phyloP scores from a whole-genome alignment of 1,140 invertebrate genomes.

The Streblospio benedicti region DNA sequence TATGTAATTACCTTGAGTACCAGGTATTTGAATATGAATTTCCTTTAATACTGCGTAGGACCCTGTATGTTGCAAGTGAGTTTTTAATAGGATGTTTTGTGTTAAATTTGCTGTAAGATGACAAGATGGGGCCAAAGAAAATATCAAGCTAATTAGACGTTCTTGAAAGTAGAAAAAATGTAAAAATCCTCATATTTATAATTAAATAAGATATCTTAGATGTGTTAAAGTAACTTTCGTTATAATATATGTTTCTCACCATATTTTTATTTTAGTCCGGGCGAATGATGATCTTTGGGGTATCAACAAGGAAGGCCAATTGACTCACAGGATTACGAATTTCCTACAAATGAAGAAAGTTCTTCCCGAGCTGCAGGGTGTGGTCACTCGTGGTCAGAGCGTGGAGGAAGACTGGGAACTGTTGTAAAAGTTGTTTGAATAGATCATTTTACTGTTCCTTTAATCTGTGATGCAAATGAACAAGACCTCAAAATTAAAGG shows the following conservation, averaged over 20 bases:
- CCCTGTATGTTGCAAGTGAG: no score
- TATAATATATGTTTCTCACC: neutral
- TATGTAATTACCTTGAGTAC: neutral
- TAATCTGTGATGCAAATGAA: no score
- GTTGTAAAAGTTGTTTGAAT: no score
- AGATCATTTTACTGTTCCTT: no score
- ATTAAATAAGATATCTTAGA: neutral
- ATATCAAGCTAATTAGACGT: neutral
- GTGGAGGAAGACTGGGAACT: slow-evolving; percentile 12
- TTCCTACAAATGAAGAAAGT: slow-evolving; percentile 21
- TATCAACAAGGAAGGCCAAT: slow-evolving; percentile 30
- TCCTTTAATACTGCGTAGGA: neutral
- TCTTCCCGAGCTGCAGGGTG: neutral
- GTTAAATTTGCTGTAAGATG: no score
- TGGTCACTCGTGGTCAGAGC: neutral
- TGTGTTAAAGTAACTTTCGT: neutral
- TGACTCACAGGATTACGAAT: slow-evolving; percentile 26
- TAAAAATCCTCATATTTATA: neutral
- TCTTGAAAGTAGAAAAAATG: neutral
- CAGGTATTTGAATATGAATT: neutral
- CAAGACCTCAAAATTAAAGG: no score
- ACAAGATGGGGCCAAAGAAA: no score
- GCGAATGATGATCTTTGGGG: slow-evolving; percentile 35
- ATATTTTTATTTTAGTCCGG: slow-evolving; percentile 25
- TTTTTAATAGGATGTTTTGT: no score